phyloP scores from a whole-genome alignment of 2,888 invertebrate genomes.

The Acleris sparsana region DNA sequence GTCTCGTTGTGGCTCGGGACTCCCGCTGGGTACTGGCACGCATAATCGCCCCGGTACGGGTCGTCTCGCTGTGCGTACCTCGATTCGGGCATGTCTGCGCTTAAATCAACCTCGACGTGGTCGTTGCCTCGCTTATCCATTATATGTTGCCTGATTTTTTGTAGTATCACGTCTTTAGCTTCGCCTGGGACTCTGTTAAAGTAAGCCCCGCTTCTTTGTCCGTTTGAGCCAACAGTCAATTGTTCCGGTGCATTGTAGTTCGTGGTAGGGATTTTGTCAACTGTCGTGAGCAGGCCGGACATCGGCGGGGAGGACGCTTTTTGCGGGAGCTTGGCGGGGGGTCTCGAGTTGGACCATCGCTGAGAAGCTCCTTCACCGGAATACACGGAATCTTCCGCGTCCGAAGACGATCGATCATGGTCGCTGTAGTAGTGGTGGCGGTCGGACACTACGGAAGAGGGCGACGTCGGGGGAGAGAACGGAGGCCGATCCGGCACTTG shows the following conservation, averaged over 20 bases:
- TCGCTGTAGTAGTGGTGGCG: slow-evolving; percentile 76
- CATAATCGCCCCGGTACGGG: slow-evolving; percentile 59
- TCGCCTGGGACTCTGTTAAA: slow-evolving; percentile 76
- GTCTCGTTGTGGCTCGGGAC: slow-evolving; percentile 62
- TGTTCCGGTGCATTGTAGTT: slow-evolving; percentile 56
- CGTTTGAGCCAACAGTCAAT: slow-evolving; percentile 51
- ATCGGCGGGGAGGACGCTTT: slow-evolving; percentile 56
- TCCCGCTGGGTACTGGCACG: slow-evolving; percentile 58
- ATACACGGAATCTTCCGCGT: slow-evolving; percentile 73
- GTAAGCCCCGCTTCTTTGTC: slow-evolving; percentile 59
- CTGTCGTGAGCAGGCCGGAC: slow-evolving; percentile 79
- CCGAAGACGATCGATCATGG: slow-evolving; percentile 74
- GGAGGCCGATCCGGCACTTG: slow-evolving; percentile 77
- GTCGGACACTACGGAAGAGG: slow-evolving; percentile 72
- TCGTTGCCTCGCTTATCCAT: slow-evolving; percentile 79
- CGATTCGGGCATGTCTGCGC: slow-evolving; percentile 51
- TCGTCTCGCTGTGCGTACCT: slow-evolving; percentile 69
- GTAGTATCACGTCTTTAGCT: slow-evolving; percentile 77
- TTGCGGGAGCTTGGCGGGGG: slow-evolving; percentile 45
- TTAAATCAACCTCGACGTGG: slow-evolving; percentile 53
- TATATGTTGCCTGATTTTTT: slow-evolving; percentile 81
- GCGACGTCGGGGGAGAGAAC: slow-evolving; percentile 80
- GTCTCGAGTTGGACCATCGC: slow-evolving; percentile 60
- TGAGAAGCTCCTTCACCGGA: slow-evolving; percentile 63
- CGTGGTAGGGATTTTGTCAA: slow-evolving; percentile 64